Base-by-base conservation (phyloP, 2,797 vertebrate species). In the Babyrousa celebensis region DNA sequence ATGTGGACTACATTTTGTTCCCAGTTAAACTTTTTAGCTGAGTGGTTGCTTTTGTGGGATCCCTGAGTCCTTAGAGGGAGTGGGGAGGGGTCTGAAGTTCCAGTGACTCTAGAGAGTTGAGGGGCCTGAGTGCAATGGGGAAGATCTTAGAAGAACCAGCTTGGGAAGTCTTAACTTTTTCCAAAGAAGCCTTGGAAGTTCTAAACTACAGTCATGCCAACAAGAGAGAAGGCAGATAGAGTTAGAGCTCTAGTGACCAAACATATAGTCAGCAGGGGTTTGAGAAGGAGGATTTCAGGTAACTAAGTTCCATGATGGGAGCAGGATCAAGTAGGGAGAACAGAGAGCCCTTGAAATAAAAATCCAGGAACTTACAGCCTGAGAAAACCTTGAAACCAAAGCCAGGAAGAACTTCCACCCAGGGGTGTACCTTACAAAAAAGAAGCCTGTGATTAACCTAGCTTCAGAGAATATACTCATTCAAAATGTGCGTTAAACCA, bases 111-210 rank as follows among this genome's bases (percentile, higher is more conserved):
- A 60, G 18, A 36, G 32, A 40, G 58, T 74, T 87, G 56, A 86
- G 36, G 32, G 36, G 36, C 85, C n/a, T 25, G 56, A 72, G 12
- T 43, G 36, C 54, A 56, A 40, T 72, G 54, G 25, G 54, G 29
- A 36, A 62, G 40, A 12, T 43, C 85, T 87, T 74, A 20, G 70
- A 74, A 70, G 56, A 87, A 27, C 56, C 56, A 23, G 18, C 56
- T 87, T 87, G 56, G 77, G 56, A 25, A 54, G 60, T 60, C 21
- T 58, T 58, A 72, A 86, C 25, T 86, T 86, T 86, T 72, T 56
- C 40, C 58, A n/a, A 62, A 62, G 56, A 62, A 87, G 8, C 70
- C 58, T 62, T 74, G 58, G 40, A 74, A 62, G 36, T 74, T 87
- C 70, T 87, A n/a, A 74, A 23, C 62, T 74, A n/a, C 62, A 62